These are phyloP conservation scores for Dryas iulia DNA, from an alignment of 1,140 invertebrate genomes.

Conservation along the genomic window DNA sequence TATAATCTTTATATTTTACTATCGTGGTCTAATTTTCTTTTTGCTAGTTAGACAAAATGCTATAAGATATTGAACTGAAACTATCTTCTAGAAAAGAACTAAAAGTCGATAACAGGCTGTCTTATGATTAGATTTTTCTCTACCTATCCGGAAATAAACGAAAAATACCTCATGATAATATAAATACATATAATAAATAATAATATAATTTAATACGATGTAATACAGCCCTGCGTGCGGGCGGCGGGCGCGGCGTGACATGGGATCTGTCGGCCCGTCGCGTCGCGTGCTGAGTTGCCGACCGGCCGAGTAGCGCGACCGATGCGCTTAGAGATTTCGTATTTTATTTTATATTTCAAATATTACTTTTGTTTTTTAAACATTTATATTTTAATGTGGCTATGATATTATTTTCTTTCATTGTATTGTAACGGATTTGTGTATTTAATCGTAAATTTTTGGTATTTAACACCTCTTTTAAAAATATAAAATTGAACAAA, in stretches of 20 bases:
- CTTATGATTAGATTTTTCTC: neutral
- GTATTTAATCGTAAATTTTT: neutral
- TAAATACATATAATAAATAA: neutral
- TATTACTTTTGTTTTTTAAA: neutral
- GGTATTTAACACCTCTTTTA: neutral
- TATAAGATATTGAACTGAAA: no score
- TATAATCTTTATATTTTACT: no score
- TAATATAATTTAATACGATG: neutral
- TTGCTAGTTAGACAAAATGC: no score
- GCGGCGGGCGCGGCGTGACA: slow-evolving; percentile 48
- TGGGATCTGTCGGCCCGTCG: slow-evolving; percentile 52
- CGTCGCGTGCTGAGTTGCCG: slow-evolving; percentile 48
- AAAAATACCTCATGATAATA: neutral
- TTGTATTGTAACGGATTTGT: neutral
- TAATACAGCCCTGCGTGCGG: slow-evolving; percentile 5
- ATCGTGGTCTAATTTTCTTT: no score
- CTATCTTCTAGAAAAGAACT: no score
- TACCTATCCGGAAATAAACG: neutral
- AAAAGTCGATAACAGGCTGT: neutral
- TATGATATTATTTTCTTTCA: neutral
- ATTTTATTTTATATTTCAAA: slow-evolving; percentile 17
- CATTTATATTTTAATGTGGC: neutral
- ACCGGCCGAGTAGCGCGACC: slow-evolving; percentile 35
- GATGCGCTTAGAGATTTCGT: slow-evolving; percentile 37
- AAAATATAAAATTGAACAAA: neutral